Evolutionary conservation across 2,113 vertebrate species (phyloP).

Genomic region (Sylvietta virens): DNA sequence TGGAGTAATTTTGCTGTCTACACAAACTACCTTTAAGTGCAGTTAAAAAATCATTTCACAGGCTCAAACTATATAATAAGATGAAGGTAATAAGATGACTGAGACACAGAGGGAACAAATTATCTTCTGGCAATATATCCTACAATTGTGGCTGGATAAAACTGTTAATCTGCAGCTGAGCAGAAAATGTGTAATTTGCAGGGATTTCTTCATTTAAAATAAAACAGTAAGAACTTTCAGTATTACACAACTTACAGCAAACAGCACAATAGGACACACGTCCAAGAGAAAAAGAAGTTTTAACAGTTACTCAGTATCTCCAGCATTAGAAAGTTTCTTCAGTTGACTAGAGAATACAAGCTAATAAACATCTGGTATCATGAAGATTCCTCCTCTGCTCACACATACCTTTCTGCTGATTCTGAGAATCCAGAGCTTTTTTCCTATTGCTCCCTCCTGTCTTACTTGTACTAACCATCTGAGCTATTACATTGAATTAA

Average conservation of each 20-base stretch:
- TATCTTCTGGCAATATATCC: conserved; percentile 37
- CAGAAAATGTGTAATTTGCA: conserved; percentile 37
- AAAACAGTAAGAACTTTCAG: not conserved
- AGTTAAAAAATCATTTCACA: conserved; percentile 51
- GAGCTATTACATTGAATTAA: not conserved
- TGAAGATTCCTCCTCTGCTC: not conserved
- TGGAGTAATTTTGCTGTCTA: conserved; percentile 47
- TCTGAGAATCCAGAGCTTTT: not conserved
- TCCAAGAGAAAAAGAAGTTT: not conserved
- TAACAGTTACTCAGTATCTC: not conserved
- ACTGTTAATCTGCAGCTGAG: conserved; percentile 34
- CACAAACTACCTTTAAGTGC: conserved; percentile 47
- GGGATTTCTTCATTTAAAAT: conserved; percentile 13
- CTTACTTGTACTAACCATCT: not conserved
- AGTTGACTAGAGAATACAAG: not conserved
- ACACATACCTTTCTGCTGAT: not conserved
- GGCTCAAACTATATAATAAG: conserved; percentile 41
- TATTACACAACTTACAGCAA: not conserved
- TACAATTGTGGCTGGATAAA: conserved; percentile 20
- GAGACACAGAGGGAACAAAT: conserved; percentile 56
- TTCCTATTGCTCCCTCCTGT: not conserved
- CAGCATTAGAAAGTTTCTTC: not conserved
- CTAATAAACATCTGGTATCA: not conserved
- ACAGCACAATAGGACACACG: not conserved
- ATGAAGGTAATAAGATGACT: conserved; percentile 56